Percentiles rank a stretch among this genome's conserved stretches.
Conservation (phyloP, 2,888 invertebrate genomes). For the Pristionchus fissidentatus region DNA sequence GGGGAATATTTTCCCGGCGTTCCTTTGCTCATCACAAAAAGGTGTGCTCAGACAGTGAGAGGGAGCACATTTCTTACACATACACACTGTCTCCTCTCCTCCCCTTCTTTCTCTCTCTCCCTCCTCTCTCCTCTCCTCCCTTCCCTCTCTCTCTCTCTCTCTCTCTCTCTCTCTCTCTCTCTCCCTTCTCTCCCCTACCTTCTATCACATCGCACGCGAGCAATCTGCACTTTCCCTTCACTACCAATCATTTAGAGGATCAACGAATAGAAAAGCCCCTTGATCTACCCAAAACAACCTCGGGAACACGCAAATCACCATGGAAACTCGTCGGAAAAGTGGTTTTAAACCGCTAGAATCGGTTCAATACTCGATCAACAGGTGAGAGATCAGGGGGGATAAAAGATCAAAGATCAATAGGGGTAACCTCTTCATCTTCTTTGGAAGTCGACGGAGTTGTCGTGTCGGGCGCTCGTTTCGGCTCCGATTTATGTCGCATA, state of each 20-base stretch:
- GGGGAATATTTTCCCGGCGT: no score
- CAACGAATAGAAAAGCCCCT: not conserved
- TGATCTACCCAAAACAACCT: not conserved
- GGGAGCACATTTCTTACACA: slow-evolving; percentile 21
- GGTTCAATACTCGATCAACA: not conserved
- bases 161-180: slow-evolving; percentile 18
- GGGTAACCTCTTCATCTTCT: not conserved
- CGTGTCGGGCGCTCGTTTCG: slow-evolving; percentile 16
- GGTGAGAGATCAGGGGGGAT: not conserved
- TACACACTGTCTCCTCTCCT: not conserved
- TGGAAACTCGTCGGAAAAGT: not conserved
- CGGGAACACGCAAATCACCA: not conserved
- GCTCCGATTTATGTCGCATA: slow-evolving; percentile 44
- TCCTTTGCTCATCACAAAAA: no score
- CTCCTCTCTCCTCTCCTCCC: not conserved
- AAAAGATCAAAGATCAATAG: not conserved
- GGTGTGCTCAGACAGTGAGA: no score
- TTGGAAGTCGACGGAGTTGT: not conserved
- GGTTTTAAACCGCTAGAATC: slow-evolving; percentile 27
- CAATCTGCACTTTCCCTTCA: no score
- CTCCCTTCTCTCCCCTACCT: not conserved
- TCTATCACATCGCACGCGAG: not conserved
- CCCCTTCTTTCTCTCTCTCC: slow-evolving; percentile 30
- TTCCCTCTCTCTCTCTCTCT: slow-evolving; percentile 34
- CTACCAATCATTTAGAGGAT: not conserved